Percentiles rank a stretch among this genome's conserved stretches.
Conservation (phyloP, 2,888 invertebrate genomes). For the Sipha maydis region DNA sequence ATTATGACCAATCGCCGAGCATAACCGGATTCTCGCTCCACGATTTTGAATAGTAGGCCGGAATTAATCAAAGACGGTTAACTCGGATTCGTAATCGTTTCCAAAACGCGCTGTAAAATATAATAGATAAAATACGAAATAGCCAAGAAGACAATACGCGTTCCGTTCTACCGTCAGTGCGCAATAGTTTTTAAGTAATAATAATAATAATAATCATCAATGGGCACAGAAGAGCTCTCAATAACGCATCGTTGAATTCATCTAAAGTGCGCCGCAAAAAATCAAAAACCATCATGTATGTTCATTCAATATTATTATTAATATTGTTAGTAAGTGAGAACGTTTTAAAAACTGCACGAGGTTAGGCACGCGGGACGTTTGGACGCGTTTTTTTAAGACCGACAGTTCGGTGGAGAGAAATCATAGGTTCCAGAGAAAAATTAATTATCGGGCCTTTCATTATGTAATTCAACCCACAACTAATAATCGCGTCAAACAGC, state of each 20-base stretch:
- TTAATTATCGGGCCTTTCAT: too few species aligned
- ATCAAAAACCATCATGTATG: not conserved
- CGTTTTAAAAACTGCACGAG: too few species aligned
- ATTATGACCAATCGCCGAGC: conserved; percentile 17
- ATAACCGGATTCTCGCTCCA: conserved; percentile 30
- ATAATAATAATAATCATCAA: not conserved
- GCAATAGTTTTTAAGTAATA: not conserved
- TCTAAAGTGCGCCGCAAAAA: not conserved
- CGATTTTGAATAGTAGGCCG: not conserved
- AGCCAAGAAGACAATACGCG: not conserved
- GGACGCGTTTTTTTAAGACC: not conserved
- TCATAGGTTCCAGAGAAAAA: too few species aligned
- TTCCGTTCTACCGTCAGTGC: not conserved
- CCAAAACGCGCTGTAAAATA: not conserved
- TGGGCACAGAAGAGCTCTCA: too few species aligned
- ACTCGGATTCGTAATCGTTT: not conserved
- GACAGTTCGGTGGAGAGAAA: too few species aligned
- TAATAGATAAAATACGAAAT: not conserved
- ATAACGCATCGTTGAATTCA: too few species aligned
- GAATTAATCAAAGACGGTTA: conserved; percentile 11
- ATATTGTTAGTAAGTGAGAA: too few species aligned
- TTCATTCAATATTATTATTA: too few species aligned
- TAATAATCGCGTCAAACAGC: too few species aligned
- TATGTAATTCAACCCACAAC: too few species aligned
- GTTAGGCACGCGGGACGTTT: too few species aligned